Percentiles rank a stretch among this genome's conserved stretches.
phyloP scores from a whole-genome alignment of 2,888 invertebrate species.

The Phytoseiulus persimilis region DNA sequence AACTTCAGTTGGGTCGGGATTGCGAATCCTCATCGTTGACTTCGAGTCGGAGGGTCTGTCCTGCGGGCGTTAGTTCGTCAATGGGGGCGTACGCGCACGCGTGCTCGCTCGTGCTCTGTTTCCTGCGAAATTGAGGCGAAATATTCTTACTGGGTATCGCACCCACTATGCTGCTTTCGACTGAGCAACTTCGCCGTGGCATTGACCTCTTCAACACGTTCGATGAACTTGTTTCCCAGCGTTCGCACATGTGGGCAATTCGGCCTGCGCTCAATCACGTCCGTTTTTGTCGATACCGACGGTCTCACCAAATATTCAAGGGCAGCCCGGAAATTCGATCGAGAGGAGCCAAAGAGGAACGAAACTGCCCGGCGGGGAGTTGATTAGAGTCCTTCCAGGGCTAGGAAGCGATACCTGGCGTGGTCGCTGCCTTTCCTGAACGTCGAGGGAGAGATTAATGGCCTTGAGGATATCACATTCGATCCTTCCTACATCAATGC shows the following conservation, averaged over 20 bases:
- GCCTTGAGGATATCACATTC: not conserved
- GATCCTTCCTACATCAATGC: not conserved
- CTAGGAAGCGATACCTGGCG: not conserved
- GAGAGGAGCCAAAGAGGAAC: no score
- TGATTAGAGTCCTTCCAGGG: not conserved
- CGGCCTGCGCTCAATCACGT: not conserved
- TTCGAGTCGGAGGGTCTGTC: not conserved
- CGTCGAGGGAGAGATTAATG: not conserved
- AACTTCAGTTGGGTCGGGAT: not conserved
- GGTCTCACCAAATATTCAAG: not conserved
- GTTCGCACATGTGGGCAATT: not conserved
- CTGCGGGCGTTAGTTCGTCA: not conserved
- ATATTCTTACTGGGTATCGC: not conserved
- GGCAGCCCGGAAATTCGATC: not conserved
- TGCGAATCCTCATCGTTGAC: not conserved
- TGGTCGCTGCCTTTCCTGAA: not conserved
- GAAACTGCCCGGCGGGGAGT: not conserved
- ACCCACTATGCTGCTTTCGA: not conserved
- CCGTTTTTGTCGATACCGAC: not conserved
- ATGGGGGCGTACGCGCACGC: no score
- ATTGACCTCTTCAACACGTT: not conserved
- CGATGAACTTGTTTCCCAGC: not conserved
- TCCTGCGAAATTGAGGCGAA: not conserved
- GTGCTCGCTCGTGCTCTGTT: not conserved
- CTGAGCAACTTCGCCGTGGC: not conserved